Percentiles rank a stretch among this genome's conserved stretches.
These are phyloP conservation scores for Bucco capensis DNA, from an alignment of 2,113 vertebrate genomes.

Conservation along the genomic window DNA sequence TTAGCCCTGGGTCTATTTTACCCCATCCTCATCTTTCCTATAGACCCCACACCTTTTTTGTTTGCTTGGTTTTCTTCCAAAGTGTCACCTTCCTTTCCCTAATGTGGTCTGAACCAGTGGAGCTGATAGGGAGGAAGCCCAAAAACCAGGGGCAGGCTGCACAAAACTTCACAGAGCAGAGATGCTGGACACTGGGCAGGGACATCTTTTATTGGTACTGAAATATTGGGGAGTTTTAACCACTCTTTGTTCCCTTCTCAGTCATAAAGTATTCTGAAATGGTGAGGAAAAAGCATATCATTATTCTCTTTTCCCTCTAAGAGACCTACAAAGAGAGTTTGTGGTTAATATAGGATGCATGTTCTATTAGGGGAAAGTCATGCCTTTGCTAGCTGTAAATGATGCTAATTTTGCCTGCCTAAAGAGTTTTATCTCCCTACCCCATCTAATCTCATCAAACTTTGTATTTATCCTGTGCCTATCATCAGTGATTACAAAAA, in stretches of 20 bases:
- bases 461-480: neutral
- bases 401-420: conserved; percentile 8
- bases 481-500: conserved; percentile 41
- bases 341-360: neutral
- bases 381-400: conserved; percentile 1
- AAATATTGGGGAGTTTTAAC: neutral
- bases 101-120: neutral
- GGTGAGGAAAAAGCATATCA: neutral
- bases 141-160: neutral
- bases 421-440: conserved; percentile 47
- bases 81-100: too few species aligned
- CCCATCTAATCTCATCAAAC: conserved; percentile 44
- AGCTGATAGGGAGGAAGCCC: neutral
- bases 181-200: neutral
- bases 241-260: neutral
- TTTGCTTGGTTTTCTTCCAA: too few species aligned
- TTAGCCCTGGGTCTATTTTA: too few species aligned
- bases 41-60: neutral
- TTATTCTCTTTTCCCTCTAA: neutral
- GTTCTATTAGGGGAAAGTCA: neutral
- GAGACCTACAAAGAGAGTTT: neutral
- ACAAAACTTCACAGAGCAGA: neutral
- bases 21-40: neutral
- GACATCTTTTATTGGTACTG: neutral
- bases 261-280: neutral